Evolutionary conservation across 1,140 invertebrate species (phyloP), one percentile per base, ranked within the genome.

Genomic region (Drosophila tsacasi): DNA sequence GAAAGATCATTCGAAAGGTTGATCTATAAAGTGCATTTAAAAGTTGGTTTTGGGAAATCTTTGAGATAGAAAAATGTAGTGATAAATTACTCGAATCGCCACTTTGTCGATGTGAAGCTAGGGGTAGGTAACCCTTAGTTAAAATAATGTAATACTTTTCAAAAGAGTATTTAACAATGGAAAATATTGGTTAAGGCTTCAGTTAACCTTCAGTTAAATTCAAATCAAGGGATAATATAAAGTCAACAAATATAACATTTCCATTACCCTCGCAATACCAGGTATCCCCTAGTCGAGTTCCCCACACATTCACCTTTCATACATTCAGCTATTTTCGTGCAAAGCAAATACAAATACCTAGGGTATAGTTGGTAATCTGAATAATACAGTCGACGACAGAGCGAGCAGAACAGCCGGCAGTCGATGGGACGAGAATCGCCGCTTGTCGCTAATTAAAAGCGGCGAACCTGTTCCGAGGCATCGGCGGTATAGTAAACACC

Each of bases 311-410:
- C 50, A 17, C 23, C 25, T 15, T 60, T 50, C 50, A 60, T 39
- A 76, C 63, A 72, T 42, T 74, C 57, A 74, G 75, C 81, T 85
- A 82, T 85, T 85, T 90, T 75, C 67, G 84, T 82, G 76, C 76
- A 79, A 83, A 82, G 35, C 47, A 67, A 73, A 61, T 73, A 85
- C 57, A 83, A 89, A 86, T 71, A 37, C 65, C 60, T 74, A 64
- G 61, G 59, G 61, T 90, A 79, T 85, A 72, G 79, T 80, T 82
- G 76, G 79, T 80, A 90, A 90, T 86, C 77, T 83, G 77, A 86
- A 86, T 86, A 86, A 80, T 77, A 87, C 66, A 80, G 60, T 39
- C 49, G 50, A 44, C 76, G 63, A 46, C 47, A 67, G 57, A 55
- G 40, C 32, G 47, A 73, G 27, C 67, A 35, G 52, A 47, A 44